Conservation (phyloP, 1,140 invertebrate genomes). For the Ceratitis capitata region DNA sequence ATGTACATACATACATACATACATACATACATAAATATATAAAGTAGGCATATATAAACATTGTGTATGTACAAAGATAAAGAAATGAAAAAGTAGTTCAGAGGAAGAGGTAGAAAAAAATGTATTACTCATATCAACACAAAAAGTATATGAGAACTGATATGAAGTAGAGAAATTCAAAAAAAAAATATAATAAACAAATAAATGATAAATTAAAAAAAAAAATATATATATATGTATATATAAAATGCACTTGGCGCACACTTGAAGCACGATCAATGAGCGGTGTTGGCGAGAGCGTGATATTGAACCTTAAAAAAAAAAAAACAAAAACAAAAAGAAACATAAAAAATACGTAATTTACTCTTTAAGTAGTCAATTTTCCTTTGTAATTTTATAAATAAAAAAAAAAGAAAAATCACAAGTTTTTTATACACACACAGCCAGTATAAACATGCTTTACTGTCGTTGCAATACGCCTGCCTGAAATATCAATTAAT, state of each 20-base stretch:
- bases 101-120: neutral
- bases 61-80: neutral
- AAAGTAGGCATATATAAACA: neutral
- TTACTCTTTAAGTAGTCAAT: neutral
- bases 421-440: too few relatives aligned
- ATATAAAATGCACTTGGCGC: neutral
- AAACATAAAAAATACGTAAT: too few relatives aligned
- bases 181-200: neutral
- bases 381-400: too few relatives aligned
- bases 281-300: neutral
- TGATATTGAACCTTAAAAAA: too few relatives aligned
- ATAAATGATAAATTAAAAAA: neutral
- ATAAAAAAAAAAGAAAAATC: too few relatives aligned
- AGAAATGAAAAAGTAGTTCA: neutral
- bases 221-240: neutral
- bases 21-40: too few relatives aligned
- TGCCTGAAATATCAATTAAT: constrained; percentile 21
- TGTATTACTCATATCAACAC: neutral
- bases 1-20: too few relatives aligned
- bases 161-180: neutral
- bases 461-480: neutral
- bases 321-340: too few relatives aligned
- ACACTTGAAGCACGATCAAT: neutral
- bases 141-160: neutral
- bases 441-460: neutral